Percentiles rank a stretch among this genome's conserved stretches.
Conservation (phyloP, 2,888 invertebrate species). For the Ariolimax columbianus region DNA sequence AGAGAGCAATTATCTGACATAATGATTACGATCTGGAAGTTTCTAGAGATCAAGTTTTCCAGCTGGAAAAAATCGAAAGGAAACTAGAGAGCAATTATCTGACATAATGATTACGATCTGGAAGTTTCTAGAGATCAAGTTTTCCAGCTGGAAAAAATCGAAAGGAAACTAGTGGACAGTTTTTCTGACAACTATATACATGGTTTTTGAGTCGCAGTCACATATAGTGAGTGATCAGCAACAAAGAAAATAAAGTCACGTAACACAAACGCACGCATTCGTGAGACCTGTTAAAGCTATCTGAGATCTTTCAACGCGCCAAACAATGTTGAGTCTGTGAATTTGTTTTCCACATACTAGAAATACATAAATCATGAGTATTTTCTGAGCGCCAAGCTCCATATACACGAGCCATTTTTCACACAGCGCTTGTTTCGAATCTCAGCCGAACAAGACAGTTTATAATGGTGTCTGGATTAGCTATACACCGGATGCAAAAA, state of each 20-base stretch:
- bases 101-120: no score
- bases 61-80: no score
- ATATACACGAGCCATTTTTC: not conserved
- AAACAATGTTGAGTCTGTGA: not conserved
- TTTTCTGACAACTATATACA: not conserved
- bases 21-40: no score
- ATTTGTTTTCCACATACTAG: conserved; percentile 26
- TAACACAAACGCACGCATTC: conserved; percentile 16
- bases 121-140: no score
- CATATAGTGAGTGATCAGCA: not conserved
- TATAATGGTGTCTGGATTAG: not conserved
- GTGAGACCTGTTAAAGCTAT: conserved; percentile 1
- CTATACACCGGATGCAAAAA: conserved; percentile 18
- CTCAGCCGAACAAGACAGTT: not conserved
- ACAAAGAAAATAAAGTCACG: not conserved
- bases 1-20: no score
- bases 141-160: conserved; percentile 8
- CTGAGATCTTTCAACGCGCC: not conserved
- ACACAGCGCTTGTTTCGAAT: not conserved
- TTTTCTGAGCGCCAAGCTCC: not conserved
- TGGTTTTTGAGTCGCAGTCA: not conserved
- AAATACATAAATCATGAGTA: conserved; percentile 9
- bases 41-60: no score
- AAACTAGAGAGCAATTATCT: no score
- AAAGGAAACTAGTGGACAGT: not conserved